Base-by-base conservation (phyloP, 2,113 vertebrate genomes). In the Cheilinus undulatus region DNA sequence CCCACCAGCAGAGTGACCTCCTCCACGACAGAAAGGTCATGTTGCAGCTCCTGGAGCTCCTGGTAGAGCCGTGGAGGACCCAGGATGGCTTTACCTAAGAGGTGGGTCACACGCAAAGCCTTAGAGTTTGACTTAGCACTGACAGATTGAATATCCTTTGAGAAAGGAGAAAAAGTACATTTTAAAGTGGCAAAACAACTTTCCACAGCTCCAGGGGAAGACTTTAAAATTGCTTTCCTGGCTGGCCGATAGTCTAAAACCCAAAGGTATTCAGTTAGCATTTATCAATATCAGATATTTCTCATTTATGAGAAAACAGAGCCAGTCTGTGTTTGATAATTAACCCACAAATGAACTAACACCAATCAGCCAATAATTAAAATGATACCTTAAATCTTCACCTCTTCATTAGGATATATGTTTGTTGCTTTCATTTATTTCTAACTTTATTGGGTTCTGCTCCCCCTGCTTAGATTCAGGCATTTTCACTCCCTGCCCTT, bases 31-130 rank as follows among this genome's bases (percentile, higher is more conserved):
- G 93, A 95, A 64, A 98, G 92, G 86, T 99, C 97, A 46, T 97
- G 95, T 65, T 98, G 96, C 19, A 99, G 91, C 48, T 97, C 96
- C 90, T 97, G 96, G 27, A 99, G 96, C 82, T 99, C 97, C 90
- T 98, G 96, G 92, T 96, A 98, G 38, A 98, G 96, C 27, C 96
- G 94, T 0, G 97, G 96, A 0, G 97, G 97, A 1, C 97, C 96
- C 82, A 98, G 87, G 69, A 95, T 93, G 13, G 95, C 93, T 87
- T 95, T 98, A 67, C 94, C 97, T 99, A 73, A 28, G 48, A 61
- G n/a, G 23, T 11, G 54, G 64, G 28, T 45, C 68, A 82, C 75
- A 67, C 52, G 51, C 11, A 32, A 14, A 73, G 32, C 5, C 3
- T 36, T 27, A 64, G 24, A 52, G 32, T 34, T 43, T 56, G 24